phyloP scores from a whole-genome alignment of 2,797 vertebrate species.

The Champsocephalus esox region DNA sequence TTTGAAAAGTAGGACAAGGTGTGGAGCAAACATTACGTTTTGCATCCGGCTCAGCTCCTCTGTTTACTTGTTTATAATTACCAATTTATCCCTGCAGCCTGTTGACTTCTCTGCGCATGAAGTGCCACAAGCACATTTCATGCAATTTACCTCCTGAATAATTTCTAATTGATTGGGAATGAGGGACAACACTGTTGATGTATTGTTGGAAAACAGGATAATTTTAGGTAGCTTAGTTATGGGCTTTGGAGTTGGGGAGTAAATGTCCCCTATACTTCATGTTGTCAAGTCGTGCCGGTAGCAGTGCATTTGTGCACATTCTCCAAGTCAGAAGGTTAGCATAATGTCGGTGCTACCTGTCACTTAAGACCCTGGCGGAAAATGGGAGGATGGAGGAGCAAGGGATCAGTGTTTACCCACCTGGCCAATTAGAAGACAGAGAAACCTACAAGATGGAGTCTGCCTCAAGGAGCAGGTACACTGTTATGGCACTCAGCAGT shows the following conservation, averaged over 20 bases:
- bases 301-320: constrained; percentile 74
- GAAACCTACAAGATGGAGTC: constrained; percentile 81
- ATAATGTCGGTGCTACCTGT: constrained; percentile 70
- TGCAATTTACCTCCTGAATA: constrained; percentile 87
- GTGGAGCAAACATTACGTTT: constrained; percentile 56
- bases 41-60: constrained; percentile 35
- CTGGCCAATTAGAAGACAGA: constrained; percentile 84
- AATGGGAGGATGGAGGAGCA: constrained; percentile 65
- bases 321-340: constrained; percentile 69
- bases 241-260: constrained; percentile 81
- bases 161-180: constrained; percentile 90
- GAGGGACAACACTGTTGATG: constrained; percentile 83
- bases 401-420: constrained; percentile 81
- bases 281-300: constrained; percentile 78
- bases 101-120: constrained; percentile 49
- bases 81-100: constrained; percentile 51
- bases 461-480: constrained; percentile 80
- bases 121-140: constrained; percentile 71
- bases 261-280: constrained; percentile 87
- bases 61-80: constrained; percentile 66
- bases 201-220: constrained; percentile 79
- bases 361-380: constrained; percentile 78
- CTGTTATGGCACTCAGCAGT: constrained; percentile 81
- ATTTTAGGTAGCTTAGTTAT: constrained; percentile 84
- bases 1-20: constrained; percentile 68